Conservation (phyloP, 2,888 invertebrate species). For the Orchesellides sinensis region DNA sequence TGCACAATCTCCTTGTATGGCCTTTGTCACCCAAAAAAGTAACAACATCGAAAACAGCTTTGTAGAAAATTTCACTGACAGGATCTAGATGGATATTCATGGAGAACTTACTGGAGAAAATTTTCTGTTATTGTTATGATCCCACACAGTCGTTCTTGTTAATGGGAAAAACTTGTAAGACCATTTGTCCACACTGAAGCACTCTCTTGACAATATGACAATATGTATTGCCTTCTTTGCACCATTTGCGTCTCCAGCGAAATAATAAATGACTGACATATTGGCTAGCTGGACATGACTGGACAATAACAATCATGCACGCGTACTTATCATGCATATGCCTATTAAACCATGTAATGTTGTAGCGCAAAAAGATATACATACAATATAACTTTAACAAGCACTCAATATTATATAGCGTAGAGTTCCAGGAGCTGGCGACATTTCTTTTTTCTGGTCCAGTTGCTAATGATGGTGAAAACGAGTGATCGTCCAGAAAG, state of each 20-base stretch:
- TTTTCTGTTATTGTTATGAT: no score
- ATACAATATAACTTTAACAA: no score
- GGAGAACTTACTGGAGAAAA: no score
- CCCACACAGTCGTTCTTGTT: no score
- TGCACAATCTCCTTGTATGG: no score
- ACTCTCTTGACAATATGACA: conserved; percentile 51
- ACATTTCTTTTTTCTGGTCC: neutral
- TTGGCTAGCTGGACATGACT: conserved; percentile 14
- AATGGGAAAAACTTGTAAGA: conserved; percentile 64
- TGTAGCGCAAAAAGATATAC: conserved; percentile 8
- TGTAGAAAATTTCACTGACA: no score
- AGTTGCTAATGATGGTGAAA: neutral
- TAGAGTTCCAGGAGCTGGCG: no score
- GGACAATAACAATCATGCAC: neutral
- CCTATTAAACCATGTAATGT: no score
- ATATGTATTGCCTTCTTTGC: conserved; percentile 64
- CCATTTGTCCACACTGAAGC: conserved; percentile 45
- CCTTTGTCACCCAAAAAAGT: no score
- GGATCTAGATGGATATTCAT: no score
- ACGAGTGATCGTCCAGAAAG: conserved; percentile 56
- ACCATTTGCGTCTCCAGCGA: conserved; percentile 45
- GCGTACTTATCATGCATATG: neutral
- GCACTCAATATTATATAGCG: no score
- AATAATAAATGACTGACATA: conserved; percentile 43
- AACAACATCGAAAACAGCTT: no score